Evolutionary conservation across 2,797 vertebrate genomes (phyloP).

Genomic region (Phrynocephalus forsythii): DNA sequence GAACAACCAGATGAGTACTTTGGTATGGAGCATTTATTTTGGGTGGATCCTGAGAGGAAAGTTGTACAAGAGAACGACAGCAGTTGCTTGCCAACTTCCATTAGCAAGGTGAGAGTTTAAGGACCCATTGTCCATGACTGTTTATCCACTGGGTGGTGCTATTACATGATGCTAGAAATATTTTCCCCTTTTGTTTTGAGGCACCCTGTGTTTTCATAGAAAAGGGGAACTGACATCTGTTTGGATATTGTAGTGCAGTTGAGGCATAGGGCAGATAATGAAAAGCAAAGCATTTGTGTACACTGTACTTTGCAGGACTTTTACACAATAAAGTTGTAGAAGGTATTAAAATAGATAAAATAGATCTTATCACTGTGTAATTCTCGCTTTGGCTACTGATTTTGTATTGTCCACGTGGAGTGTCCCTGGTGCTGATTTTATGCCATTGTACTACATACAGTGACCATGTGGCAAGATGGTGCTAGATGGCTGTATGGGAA

Average conservation of each 20-base stretch:
- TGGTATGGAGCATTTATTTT: too few relatives aligned
- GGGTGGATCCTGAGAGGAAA: background rate
- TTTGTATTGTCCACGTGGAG: background rate
- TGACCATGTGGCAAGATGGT: background rate
- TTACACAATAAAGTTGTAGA: background rate
- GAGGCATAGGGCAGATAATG: too few relatives aligned
- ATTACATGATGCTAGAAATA: constrained; percentile 50
- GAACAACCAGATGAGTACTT: too few relatives aligned
- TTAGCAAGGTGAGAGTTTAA: too few relatives aligned
- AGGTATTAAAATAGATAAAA: background rate
- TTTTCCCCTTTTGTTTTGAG: background rate
- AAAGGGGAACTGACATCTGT: rapidly evolving
- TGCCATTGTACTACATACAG: background rate
- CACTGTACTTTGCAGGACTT: background rate
- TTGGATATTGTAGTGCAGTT: background rate
- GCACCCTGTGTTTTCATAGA: too few relatives aligned
- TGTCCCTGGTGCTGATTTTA: background rate
- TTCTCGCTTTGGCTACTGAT: background rate
- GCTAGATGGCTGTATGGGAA: background rate
- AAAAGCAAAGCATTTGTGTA: background rate
- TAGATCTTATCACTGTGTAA: background rate
- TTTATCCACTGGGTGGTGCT: constrained; percentile 72
- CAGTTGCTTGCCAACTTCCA: background rate
- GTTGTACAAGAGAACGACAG: background rate
- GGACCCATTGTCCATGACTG: background rate